Conservation (phyloP, 2,888 invertebrate species). For the Amphiduros pacificus region DNA sequence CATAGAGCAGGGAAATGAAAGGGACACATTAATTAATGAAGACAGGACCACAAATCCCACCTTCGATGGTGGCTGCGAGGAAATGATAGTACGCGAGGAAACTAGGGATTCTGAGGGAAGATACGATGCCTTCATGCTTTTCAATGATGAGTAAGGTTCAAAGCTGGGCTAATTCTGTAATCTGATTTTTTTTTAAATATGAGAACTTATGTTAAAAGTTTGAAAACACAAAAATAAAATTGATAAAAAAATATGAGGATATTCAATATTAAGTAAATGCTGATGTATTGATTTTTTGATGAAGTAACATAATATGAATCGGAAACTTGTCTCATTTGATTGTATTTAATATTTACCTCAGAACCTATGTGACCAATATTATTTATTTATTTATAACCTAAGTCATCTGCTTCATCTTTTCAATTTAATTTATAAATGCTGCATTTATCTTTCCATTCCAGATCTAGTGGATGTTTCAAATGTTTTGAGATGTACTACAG, state of each 20-base stretch:
- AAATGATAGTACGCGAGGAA: not conserved
- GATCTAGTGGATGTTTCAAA: slow-evolving; percentile 23
- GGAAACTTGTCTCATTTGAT: too few species aligned
- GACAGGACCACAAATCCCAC: slow-evolving; percentile 15
- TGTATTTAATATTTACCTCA: not conserved
- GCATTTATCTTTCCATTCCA: slow-evolving; percentile 10
- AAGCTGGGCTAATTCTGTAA: too few species aligned
- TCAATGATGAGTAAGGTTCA: too few species aligned
- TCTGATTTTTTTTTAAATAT: too few species aligned
- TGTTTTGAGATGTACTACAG: slow-evolving; percentile 30
- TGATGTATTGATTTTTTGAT: too few species aligned
- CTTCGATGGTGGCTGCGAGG: not conserved
- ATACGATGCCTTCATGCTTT: too few species aligned
- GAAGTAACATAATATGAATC: too few species aligned
- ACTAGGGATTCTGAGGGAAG: not conserved
- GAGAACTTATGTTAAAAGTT: too few species aligned
- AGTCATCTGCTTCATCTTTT: not conserved
- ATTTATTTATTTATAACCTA: not conserved
- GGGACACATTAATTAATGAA: slow-evolving; percentile 30
- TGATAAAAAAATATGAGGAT: too few species aligned
- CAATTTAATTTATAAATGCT: not conserved
- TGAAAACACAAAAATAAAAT: not conserved
- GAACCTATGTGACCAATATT: not conserved
- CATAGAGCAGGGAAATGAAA: slow-evolving; percentile 34
- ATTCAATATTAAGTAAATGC: too few species aligned